Percentiles rank a stretch among this genome's conserved stretches.
Conservation (phyloP, 2,888 invertebrate genomes). For the Camptogramma bilineatum region DNA sequence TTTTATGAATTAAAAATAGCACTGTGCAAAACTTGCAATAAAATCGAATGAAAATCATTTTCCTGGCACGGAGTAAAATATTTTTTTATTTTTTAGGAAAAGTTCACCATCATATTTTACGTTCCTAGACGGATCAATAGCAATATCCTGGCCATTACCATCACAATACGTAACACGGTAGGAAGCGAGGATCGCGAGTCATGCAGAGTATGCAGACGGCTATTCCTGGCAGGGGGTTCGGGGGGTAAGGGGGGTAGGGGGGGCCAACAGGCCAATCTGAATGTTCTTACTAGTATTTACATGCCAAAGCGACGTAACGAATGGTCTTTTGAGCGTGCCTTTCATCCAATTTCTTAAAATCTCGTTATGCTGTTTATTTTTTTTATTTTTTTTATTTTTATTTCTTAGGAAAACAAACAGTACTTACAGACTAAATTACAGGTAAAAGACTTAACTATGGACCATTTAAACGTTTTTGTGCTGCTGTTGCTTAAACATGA, state of each 20-base stretch:
- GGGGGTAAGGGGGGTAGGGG: neutral
- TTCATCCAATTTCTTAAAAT: neutral
- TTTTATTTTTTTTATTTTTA: no score
- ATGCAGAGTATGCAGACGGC: conserved; percentile 12
- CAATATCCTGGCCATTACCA: conserved; percentile 23
- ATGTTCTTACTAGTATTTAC: conserved; percentile 6
- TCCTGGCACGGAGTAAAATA: no score
- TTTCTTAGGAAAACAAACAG: no score
- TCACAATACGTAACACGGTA: conserved; percentile 18
- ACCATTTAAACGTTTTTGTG: no score
- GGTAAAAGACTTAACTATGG: no score
- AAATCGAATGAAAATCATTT: no score
- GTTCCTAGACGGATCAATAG: conserved; percentile 15
- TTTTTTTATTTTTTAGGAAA: no score
- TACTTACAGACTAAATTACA: no score
- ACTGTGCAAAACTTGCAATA: no score
- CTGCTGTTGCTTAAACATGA: no score
- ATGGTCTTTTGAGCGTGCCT: neutral
- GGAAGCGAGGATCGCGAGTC: conserved; percentile 11
- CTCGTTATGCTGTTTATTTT: no score
- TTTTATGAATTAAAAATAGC: no score
- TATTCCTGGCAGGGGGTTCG: conserved; percentile 12
- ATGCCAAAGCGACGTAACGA: neutral
- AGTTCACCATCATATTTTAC: neutral
- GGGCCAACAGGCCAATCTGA: conserved; percentile 6